Evolutionary conservation across 2,888 invertebrate genomes (phyloP).

Genomic region (Listrodromus nycthemerus): DNA sequence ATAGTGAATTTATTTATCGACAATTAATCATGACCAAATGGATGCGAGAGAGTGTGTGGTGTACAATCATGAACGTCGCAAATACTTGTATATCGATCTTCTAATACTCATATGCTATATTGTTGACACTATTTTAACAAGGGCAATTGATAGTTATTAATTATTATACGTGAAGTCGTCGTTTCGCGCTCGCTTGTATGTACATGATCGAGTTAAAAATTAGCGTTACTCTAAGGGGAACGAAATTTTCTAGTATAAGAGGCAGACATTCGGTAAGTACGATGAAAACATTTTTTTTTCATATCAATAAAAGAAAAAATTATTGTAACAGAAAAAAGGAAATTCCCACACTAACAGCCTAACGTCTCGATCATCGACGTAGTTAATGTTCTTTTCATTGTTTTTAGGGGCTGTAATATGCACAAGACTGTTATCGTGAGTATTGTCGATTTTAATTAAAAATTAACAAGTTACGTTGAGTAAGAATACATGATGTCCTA

Average conservation of each 20-base stretch:
- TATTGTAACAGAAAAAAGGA: constrained; percentile 14
- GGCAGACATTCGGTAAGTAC: constrained; percentile 64
- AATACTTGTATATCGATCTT: constrained; percentile 71
- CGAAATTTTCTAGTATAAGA: constrained; percentile 66
- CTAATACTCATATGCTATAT: constrained; percentile 71
- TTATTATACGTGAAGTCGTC: constrained; percentile 71
- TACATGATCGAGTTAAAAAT: constrained; percentile 72
- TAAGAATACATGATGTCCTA: constrained; percentile 38
- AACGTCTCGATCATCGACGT: constrained; percentile 30
- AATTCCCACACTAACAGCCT: constrained; percentile 36
- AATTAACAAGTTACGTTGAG: constrained; percentile 65
- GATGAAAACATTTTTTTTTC: constrained; percentile 50
- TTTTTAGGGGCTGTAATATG: constrained; percentile 46
- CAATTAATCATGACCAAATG: constrained; percentile 75
- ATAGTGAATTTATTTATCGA: constrained; percentile 76
- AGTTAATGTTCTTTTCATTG: constrained; percentile 5
- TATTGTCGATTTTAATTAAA: constrained; percentile 79
- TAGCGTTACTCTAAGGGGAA: constrained; percentile 63
- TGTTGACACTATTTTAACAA: constrained; percentile 37
- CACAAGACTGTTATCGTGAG: constrained; percentile 76
- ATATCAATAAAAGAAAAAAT: constrained; percentile 40
- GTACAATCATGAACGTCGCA: constrained; percentile 74
- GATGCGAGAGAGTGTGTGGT: constrained; percentile 73
- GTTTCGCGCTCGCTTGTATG: constrained; percentile 68
- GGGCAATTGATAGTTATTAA: constrained; percentile 52